These are phyloP conservation scores for Verasper variegatus DNA, from an alignment of 2,113 vertebrate genomes.

Conservation along the genomic window DNA sequence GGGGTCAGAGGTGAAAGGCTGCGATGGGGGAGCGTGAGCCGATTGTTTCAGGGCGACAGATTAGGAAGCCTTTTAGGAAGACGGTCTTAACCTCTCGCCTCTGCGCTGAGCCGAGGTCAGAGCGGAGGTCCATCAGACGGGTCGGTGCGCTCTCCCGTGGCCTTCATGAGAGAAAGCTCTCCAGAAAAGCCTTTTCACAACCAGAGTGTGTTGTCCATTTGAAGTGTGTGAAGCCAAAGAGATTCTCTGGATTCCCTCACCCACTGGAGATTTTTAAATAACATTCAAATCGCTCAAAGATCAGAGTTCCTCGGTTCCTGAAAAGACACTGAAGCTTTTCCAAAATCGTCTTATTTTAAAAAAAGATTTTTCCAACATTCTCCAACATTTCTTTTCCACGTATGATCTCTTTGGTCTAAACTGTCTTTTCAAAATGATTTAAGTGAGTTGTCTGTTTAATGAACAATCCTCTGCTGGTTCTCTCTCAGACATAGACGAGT, in stretches of 20 bases:
- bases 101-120: constrained; percentile 54
- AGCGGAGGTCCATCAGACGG: constrained; percentile 47
- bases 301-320: too few species aligned
- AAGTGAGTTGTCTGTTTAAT: too few species aligned
- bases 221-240: not conserved
- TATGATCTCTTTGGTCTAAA: too few species aligned
- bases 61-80: constrained; percentile 68
- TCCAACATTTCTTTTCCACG: too few species aligned
- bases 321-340: too few species aligned
- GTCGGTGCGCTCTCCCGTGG: constrained; percentile 62
- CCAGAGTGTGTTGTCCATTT: not conserved
- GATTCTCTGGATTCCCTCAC: not conserved
- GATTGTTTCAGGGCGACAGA: constrained; percentile 52
- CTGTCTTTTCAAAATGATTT: too few species aligned
- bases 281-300: not conserved
- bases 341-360: too few species aligned
- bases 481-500: constrained; percentile 92
- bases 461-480: not conserved
- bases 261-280: not conserved
- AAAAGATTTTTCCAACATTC: too few species aligned
- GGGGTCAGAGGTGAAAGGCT: constrained; percentile 59
- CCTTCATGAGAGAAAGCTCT: not conserved
- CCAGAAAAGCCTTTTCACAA: constrained; percentile 42
- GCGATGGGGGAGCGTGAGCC: constrained; percentile 26
- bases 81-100: constrained; percentile 52